These are phyloP conservation scores for human (Homo sapiens) DNA, from an alignment of 2,113 vertebrate species.

Conservation along the genomic window DNA sequence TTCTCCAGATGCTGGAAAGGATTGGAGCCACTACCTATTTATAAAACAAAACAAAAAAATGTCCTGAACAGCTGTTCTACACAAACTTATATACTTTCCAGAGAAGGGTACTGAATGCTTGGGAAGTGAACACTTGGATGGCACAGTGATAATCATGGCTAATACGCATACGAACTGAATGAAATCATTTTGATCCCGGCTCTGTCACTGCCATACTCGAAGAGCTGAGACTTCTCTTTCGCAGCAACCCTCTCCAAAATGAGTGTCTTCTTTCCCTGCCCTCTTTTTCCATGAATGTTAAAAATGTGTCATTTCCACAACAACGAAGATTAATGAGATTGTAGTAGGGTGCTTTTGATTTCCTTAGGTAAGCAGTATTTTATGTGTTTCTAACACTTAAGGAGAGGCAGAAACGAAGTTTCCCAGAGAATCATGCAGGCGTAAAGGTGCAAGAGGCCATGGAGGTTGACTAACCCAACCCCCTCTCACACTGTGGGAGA, in stretches of 20 bases:
- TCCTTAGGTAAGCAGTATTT: background rate
- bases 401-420: conserved; percentile 33
- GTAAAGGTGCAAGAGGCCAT: background rate
- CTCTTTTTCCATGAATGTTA: background rate
- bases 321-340: background rate
- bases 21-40: conserved; percentile 94
- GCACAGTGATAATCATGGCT: background rate
- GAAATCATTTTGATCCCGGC: conserved; percentile 16
- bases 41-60: conserved; percentile 26
- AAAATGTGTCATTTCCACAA: background rate
- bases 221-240: background rate
- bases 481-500: background rate
- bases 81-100: background rate
- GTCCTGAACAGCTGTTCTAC: background rate
- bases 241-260: background rate
- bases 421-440: background rate
- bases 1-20: conserved; percentile 99
- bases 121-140: background rate
- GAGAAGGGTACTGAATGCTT: background rate
- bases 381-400: conserved; percentile 18
- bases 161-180: background rate
- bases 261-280: background rate
- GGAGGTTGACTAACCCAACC: conserved; percentile 8
- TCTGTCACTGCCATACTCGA: background rate
- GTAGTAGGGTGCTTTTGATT: background rate